phyloP scores from a whole-genome alignment of 2,888 invertebrate species.

The Nymphalis polychloros region DNA sequence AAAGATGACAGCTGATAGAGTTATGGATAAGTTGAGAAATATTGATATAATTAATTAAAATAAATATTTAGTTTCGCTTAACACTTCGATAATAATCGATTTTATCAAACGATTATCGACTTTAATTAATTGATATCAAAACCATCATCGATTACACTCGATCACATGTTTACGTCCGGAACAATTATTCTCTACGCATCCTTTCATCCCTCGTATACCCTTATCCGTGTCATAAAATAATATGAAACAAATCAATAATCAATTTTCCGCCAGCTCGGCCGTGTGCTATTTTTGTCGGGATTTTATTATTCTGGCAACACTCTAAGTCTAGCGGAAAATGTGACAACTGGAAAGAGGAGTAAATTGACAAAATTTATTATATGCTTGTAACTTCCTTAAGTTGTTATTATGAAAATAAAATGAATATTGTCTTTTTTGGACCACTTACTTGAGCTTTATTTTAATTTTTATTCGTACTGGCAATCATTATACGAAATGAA shows the following conservation, averaged over 20 bases:
- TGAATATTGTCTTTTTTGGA: too few species aligned
- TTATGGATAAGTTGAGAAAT: too few species aligned
- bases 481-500: too few species aligned
- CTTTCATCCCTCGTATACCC: slow-evolving; percentile 48
- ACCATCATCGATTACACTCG: slow-evolving; percentile 26
- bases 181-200: slow-evolving; percentile 58
- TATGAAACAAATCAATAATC: slow-evolving; percentile 76
- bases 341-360: slow-evolving; percentile 19
- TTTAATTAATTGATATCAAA: slow-evolving; percentile 24
- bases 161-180: slow-evolving; percentile 44
- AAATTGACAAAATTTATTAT: slow-evolving; percentile 18
- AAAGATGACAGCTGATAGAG: too few species aligned
- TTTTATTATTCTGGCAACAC: slow-evolving; percentile 66
- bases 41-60: too few species aligned
- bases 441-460: too few species aligned
- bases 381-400: too few species aligned
- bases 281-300: slow-evolving; percentile 62
- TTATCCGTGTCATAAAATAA: slow-evolving; percentile 47
- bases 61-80: too few species aligned
- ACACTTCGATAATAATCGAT: too few species aligned
- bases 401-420: too few species aligned
- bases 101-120: too few species aligned
- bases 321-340: slow-evolving; percentile 75
- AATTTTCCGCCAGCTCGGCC: slow-evolving; percentile 74
- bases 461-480: too few species aligned